Percentiles rank a stretch among this genome's conserved stretches.
phyloP scores from a whole-genome alignment of 2,113 vertebrate genomes.

The Clinocottus analis region DNA sequence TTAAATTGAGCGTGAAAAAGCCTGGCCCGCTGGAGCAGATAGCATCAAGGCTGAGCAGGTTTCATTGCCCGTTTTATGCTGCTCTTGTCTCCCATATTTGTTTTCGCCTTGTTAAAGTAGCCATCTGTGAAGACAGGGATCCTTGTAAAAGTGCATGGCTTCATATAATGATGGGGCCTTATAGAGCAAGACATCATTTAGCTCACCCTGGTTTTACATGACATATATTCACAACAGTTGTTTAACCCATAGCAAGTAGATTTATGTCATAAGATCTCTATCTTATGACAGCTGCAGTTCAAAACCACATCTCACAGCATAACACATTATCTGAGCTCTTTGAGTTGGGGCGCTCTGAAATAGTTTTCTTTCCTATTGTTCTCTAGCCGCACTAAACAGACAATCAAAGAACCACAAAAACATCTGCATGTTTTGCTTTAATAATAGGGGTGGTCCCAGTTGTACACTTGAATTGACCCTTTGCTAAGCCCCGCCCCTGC shows the following conservation, averaged over 20 bases:
- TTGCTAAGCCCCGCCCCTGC: too few relatives aligned
- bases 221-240: background rate
- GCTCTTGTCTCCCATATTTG: slow-evolving; percentile 25
- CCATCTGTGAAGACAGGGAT: slow-evolving; percentile 22
- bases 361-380: too few relatives aligned
- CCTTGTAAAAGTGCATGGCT: slow-evolving; percentile 21
- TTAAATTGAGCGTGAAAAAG: slow-evolving; percentile 51
- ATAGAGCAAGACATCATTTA: background rate
- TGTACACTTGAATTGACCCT: too few relatives aligned
- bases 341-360: background rate
- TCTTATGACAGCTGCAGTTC: background rate
- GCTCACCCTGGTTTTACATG: background rate
- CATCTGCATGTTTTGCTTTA: too few relatives aligned
- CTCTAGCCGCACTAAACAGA: too few relatives aligned
- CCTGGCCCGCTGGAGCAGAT: background rate
- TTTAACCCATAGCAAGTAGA: background rate
- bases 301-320: background rate
- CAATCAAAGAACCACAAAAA: too few relatives aligned
- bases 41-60: slow-evolving; percentile 37
- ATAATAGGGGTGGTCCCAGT: too few relatives aligned
- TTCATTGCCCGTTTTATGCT: slow-evolving; percentile 39
- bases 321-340: slow-evolving; percentile 5
- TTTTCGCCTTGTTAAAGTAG: slow-evolving; percentile 43
- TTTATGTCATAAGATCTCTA: too few relatives aligned
- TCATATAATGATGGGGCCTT: background rate